These are phyloP conservation scores for Mya arenaria DNA, from an alignment of 1,140 invertebrate species.

Conservation along the genomic window DNA sequence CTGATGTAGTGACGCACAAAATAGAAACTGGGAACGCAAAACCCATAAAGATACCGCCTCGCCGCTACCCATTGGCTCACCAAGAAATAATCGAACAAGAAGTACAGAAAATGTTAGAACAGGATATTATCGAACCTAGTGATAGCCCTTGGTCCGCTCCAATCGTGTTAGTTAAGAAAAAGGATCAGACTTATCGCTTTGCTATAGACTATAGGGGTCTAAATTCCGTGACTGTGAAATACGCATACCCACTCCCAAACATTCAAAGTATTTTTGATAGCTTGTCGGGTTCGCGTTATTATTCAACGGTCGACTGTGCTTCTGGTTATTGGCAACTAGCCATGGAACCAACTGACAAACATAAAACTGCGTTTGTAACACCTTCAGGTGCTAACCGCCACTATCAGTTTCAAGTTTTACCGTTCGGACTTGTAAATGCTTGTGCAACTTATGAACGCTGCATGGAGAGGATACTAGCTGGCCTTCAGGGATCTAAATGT, in stretches of 20 bases:
- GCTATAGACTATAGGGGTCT: conserved; percentile 61
- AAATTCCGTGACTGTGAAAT: conserved; percentile 38
- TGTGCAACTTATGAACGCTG: background rate
- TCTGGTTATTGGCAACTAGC: background rate
- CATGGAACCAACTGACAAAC: background rate
- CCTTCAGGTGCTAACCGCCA: background rate
- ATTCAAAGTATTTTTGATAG: conserved; percentile 48
- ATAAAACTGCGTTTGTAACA: background rate
- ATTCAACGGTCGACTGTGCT: background rate
- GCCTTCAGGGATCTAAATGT: conserved; percentile 24
- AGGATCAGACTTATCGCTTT: conserved; percentile 70
- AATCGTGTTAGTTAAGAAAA: conserved; percentile 81
- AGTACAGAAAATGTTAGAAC: conserved; percentile 53
- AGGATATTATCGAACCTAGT: conserved; percentile 66
- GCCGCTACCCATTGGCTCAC: conserved; percentile 37
- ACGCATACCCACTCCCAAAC: conserved; percentile 20
- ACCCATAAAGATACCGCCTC: conserved; percentile 41
- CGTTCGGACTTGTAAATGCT: conserved; percentile 18
- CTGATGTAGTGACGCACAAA: conserved; percentile 41
- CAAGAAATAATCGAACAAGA: conserved; percentile 54
- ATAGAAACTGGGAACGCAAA: conserved; percentile 49
- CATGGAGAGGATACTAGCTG: background rate
- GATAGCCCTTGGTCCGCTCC: conserved; percentile 68
- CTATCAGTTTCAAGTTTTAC: background rate
- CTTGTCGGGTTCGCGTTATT: background rate